These are phyloP conservation scores for Pachycephus smyrnensis DNA, from an alignment of 2,888 invertebrate species.

Conservation along the genomic window DNA sequence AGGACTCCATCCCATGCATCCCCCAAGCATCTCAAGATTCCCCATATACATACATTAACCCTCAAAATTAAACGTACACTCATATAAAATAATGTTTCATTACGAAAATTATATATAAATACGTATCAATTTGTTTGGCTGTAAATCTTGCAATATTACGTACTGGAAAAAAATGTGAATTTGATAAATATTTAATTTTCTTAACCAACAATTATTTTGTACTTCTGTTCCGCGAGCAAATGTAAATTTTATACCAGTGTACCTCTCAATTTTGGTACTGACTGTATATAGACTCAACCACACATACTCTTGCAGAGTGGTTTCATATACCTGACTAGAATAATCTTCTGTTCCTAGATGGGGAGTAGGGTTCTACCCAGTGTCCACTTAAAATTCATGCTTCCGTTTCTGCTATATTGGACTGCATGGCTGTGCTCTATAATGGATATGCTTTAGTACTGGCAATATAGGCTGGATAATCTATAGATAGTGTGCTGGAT, in stretches of 20 bases:
- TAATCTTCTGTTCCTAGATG: background rate
- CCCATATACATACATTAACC: background rate
- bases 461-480: constrained; percentile 36
- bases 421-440: constrained; percentile 40
- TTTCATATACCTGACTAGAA: background rate
- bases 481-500: constrained; percentile 35
- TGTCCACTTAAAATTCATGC: constrained; percentile 57
- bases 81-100: background rate
- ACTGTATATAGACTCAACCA: background rate
- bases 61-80: background rate
- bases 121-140: no score
- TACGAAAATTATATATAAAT: no score
- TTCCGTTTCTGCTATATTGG: constrained; percentile 52
- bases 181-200: background rate
- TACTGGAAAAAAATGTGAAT: background rate
- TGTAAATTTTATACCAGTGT: background rate
- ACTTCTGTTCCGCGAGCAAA: background rate
- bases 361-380: background rate
- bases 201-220: background rate
- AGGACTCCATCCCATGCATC: no score
- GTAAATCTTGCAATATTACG: no score
- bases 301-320: background rate
- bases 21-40: no score
- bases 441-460: constrained; percentile 57
- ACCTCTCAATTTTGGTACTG: background rate